Evolutionary conservation across 30 jellyfish, hydroid and myxozoan genomes (phyloP).

Genomic region (Hydractinia echinata): DNA sequence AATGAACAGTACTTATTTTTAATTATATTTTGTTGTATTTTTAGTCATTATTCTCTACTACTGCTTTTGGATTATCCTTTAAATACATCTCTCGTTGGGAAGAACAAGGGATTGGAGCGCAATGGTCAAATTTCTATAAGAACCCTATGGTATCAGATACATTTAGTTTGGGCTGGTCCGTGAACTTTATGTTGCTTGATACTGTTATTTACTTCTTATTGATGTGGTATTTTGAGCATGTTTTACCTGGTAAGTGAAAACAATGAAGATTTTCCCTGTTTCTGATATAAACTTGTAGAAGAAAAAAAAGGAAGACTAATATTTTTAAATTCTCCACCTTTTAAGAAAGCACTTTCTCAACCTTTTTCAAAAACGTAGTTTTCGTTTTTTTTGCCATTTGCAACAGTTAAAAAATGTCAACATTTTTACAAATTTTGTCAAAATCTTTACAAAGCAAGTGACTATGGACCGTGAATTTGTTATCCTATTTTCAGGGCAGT

Average conservation of each 20-base stretch:
- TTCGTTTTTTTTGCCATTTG: no score
- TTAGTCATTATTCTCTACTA: conserved; percentile 71
- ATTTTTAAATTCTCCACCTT: no score
- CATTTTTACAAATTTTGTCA: no score
- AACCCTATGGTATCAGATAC: conserved; percentile 67
- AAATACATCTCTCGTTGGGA: conserved; percentile 80
- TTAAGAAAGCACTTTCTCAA: no score
- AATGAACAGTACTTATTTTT: no score
- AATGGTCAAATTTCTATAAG: conserved; percentile 69
- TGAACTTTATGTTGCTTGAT: conserved; percentile 71
- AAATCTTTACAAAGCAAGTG: no score
- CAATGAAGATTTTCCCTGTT: no score
- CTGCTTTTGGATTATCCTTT: conserved; percentile 81
- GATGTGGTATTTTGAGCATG: conserved; percentile 74
- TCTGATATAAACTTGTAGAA: no score
- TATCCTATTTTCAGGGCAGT: conserved; percentile 49
- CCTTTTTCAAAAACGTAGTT: no score
- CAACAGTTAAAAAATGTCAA: no score
- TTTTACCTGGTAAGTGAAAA: conserved; percentile 64
- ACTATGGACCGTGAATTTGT: no score
- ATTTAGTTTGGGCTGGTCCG: conserved; percentile 75
- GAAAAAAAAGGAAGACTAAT: no score
- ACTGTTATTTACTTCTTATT: conserved; percentile 45
- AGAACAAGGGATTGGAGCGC: conserved; percentile 87
- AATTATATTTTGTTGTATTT: neutral